A percentile compares a stretch with the other conserved stretches of the same genome.
Conservation (phyloP, 2,888 invertebrate genomes). For the Cheilosia urbana region DNA sequence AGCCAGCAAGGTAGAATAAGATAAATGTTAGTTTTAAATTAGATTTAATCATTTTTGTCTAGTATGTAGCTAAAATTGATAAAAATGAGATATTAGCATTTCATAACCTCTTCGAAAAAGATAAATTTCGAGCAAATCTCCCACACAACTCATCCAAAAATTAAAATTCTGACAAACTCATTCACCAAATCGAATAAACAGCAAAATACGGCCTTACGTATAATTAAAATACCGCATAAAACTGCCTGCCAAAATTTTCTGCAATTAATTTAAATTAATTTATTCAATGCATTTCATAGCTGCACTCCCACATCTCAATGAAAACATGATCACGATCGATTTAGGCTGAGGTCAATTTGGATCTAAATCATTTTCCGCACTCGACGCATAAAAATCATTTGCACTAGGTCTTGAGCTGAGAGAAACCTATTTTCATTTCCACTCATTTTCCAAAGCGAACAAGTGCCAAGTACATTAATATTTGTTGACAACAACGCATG, state of each 20-base stretch:
- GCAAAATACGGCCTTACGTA: neutral
- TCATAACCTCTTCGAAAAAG: too few species aligned
- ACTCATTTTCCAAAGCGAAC: constrained; percentile 40
- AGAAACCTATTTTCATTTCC: constrained; percentile 46
- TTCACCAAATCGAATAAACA: constrained; percentile 13
- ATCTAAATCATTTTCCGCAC: constrained; percentile 53
- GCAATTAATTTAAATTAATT: constrained; percentile 29
- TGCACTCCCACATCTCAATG: neutral
- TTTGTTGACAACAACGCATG: neutral
- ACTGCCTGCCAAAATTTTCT: constrained; percentile 6
- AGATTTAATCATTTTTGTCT: too few species aligned
- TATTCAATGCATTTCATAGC: neutral
- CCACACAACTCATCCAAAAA: too few species aligned
- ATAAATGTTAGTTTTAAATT: too few species aligned
- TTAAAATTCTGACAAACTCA: neutral
- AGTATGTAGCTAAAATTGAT: too few species aligned
- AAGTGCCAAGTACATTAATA: neutral
- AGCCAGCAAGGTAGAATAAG: too few species aligned
- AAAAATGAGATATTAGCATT: too few species aligned
- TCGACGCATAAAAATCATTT: constrained; percentile 7
- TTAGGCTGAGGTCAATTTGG: constrained; percentile 3
- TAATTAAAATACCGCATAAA: constrained; percentile 34
- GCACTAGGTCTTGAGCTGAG: neutral
- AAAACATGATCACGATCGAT: neutral
- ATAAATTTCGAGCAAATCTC: too few species aligned